A percentile compares a stretch with the other conserved stretches of the same genome.
phyloP scores from a whole-genome alignment of 2,797 vertebrate species.

The Australoheros facetus region DNA sequence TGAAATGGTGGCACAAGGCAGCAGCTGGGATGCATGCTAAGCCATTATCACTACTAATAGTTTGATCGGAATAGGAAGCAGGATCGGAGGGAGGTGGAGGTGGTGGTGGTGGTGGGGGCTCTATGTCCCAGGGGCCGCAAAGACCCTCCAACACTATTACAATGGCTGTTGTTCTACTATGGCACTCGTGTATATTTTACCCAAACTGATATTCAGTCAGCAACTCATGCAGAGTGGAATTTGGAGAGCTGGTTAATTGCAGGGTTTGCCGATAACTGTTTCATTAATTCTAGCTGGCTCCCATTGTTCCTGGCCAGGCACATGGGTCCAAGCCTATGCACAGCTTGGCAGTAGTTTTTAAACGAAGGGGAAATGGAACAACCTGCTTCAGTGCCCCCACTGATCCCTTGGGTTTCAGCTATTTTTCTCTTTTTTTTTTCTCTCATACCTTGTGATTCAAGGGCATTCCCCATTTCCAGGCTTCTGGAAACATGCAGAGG shows the following conservation, averaged over 20 bases:
- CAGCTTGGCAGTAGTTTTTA: slow-evolving; percentile 68
- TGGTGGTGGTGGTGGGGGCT: slow-evolving; percentile 1
- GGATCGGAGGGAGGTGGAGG: slow-evolving; percentile 41
- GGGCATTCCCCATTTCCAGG: slow-evolving; percentile 75
- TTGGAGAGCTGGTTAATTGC: slow-evolving; percentile 75
- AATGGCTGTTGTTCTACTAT: slow-evolving; percentile 59
- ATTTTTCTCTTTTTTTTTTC: slow-evolving; percentile 60
- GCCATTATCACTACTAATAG: slow-evolving; percentile 86
- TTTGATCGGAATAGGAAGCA: slow-evolving; percentile 77
- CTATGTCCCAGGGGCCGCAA: slow-evolving; percentile 37
- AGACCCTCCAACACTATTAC: slow-evolving; percentile 44
- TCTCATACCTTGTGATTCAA: slow-evolving; percentile 74
- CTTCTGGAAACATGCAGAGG: slow-evolving; percentile 71
- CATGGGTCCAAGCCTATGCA: slow-evolving; percentile 60
- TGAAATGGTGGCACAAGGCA: slow-evolving; percentile 68
- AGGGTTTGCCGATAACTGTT: slow-evolving; percentile 75
- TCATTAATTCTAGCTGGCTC: slow-evolving; percentile 75
- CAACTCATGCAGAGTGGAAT: slow-evolving; percentile 62
- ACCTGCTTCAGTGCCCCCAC: slow-evolving; percentile 76
- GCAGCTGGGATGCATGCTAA: slow-evolving; percentile 83
- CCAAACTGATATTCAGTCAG: slow-evolving; percentile 57
- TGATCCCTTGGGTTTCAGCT: slow-evolving; percentile 74
- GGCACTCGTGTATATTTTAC: slow-evolving; percentile 60
- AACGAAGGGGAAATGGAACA: slow-evolving; percentile 77
- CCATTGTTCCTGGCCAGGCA: slow-evolving; percentile 68